phyloP scores from a whole-genome alignment of 37 sponge, comb jelly and placozoan genomes.

The Agelas oroides region DNA sequence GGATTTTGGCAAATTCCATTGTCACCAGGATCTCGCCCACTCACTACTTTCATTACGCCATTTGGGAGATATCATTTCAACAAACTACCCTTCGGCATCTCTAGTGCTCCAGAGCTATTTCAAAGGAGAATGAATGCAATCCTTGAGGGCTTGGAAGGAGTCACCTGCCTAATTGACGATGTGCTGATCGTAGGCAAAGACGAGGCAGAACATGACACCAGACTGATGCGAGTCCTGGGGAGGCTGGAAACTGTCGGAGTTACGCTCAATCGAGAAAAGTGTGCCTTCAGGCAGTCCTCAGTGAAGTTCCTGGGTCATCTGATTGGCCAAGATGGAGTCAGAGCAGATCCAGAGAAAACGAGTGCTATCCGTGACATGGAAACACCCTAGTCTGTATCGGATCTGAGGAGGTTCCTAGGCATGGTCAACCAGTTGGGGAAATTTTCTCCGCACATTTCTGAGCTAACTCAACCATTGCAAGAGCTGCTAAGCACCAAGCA shows the following conservation, averaged over 20 bases:
- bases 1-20: conserved; percentile 56
- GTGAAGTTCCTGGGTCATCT: conserved; percentile 34
- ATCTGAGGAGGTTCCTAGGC: conserved; percentile 55
- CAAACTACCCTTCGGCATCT: neutral
- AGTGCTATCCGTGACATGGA: conserved; percentile 9
- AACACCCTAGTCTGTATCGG: neutral
- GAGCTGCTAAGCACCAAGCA: conserved; percentile 45
- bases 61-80: neutral
- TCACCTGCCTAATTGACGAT: conserved; percentile 36
- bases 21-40: neutral
- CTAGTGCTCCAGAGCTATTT: conserved; percentile 17
- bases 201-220: neutral
- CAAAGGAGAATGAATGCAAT: conserved; percentile 21
- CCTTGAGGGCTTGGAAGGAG: conserved; percentile 36
- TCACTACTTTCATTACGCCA: conserved; percentile 61
- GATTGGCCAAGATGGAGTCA: conserved; percentile 1
- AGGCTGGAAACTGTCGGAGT: neutral
- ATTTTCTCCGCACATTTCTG: neutral
- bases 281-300: neutral
- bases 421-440: conserved; percentile 70
- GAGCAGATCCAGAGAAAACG: conserved; percentile 33
- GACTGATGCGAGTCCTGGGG: neutral
- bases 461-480: neutral
- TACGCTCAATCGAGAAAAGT: conserved; percentile 31
- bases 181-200: conserved; percentile 8